Evolutionary conservation across 2,113 vertebrate species (phyloP), one percentile per base, ranked within the genome.

Genomic region (Nannospalax galili): DNA sequence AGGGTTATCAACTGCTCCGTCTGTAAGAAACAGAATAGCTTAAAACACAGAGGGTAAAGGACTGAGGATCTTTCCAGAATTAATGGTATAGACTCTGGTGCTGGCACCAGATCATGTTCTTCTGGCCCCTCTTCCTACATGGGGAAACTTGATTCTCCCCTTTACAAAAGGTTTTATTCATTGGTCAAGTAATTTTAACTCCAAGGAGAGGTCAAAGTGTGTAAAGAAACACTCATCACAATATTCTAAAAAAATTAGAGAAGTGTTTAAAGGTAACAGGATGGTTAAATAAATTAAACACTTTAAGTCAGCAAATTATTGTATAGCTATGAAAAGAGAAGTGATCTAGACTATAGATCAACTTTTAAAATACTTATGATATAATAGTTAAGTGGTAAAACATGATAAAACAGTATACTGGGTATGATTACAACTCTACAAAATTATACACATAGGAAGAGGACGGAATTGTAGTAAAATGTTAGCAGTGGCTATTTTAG

Each of bases 1-100:
- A 99, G 97, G 3, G 98, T 99, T 86, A 99, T 95, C 95, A 98
- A 74, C 87, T 98, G 98, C 85, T 99, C 98, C 19, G 98, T 98
- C 98, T 99, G 97, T 2, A 91, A 94, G 91, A 82, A 74, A 56
- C 4, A 95, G 93, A 97, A 45, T 7, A 95, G 65, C 1, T 0
- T 6, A 30, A 72, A 74, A 62, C 37, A 0, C 20, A 0, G 5
- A 45, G 3, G 16, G 1, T 28, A 37, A 69, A 62, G 62, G 52
- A 52, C n/a, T 37, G 30, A 7, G 5, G 78, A 3, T 6, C 40
- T 72, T n/a, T 17, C 24, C 30, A 52, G 17, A n/a, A 84, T 30
- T 30, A 4, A 7, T 15, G 24, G 3, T 24, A 24, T 48, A 24
- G 80, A 22, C 58, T 28, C 3, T 32, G 0, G 8, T 5, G 45